Evolutionary conservation across 2,888 invertebrate genomes (phyloP), one percentile per base, ranked within the genome.

Genomic region (Perizoma flavofasciatum): DNA sequence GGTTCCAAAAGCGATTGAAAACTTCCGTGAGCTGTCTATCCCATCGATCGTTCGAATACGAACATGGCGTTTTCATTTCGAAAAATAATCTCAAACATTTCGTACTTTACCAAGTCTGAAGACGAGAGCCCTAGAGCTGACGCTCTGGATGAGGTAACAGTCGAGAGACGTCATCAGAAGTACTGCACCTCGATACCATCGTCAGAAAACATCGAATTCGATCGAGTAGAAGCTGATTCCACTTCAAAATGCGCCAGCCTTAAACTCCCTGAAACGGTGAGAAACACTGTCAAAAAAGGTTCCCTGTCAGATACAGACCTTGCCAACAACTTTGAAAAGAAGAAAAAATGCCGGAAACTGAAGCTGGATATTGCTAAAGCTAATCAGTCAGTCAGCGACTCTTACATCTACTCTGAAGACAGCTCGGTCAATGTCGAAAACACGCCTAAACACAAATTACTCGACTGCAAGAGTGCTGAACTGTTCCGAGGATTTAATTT

Each of bases 31-130:
- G 45, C 51, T 41, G 5, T 22, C 32, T 32, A 43, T 35, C 8
- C 40, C 49, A n/a, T 11, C 6, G 33, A 34, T 43, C 43, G 44
- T 7, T 8, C 43, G 49, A 43, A 46, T 57, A 10, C 6, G 44
- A 79, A 70, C 72, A 92, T 92, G 92, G 87, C 91, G 81, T 92
- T 91, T 74, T 88, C 92, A 4, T 68, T 92, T 50, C 73, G 88
- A 65, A 89, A 86, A 73, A 92, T 92, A 79, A 74, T 91, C 53
- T 89, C 89, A 5, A 90, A 89, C 65, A 92, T 91, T 48, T 83
- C 77, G 4, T 92, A 91, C 67, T 92, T 92, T 63, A 81, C 89
- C 32, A 89, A 89, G 67, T 72, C 88, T 6, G 82, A 81, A 0
- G 68, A 61, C 5, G 69, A 60, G 39, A 58, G 46, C n/a, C 59